Evolutionary conservation across 1,140 invertebrate species (phyloP), one percentile per base, ranked within the genome.

Genomic region (Acromyrmex heyeri): DNA sequence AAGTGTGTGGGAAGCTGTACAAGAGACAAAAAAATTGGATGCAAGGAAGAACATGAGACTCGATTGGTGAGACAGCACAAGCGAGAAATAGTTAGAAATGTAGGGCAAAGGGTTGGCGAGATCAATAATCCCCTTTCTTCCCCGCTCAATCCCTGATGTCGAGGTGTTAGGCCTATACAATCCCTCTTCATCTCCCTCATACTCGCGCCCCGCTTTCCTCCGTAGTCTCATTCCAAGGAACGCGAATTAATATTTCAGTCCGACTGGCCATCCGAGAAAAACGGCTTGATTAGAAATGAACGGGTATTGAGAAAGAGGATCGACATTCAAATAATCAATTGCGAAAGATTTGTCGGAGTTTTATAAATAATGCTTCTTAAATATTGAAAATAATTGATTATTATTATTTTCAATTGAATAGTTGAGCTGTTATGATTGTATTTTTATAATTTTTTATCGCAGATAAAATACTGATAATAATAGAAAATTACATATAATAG

Each of bases 101-200:
- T 93, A 89, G 92, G 92, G 85, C 92, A 92, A 92, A 92, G 92
- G 92, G 90, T 89, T 88, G 65, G 34, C 59, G 83, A 67, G 86
- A 92, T 92, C 92, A 79, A 92, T 92, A 92, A 87, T 82, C 87
- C 73, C 67, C 34, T 79, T 34, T 59, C 62, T 55, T 50, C 55
- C 57, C 18, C 44, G 18, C 77, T 8, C 21, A 30, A 16, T 62
- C 18, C 18, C 61, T 57, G 44, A 24, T 50, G 44, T 70, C 86
- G n/a, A 55, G 16, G 61, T 87, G 53, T 67, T 87, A 78, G 85
- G 86, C 86, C 78, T 61, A 53, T 65, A 72, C 75, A 78, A 73
- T 62, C 55, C 21, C 34, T 79, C 55, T 53, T 65, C 24, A 18
- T 55, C 70, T 59, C 48, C 30, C 79, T 88, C 24, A 12, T n/a